Evolutionary conservation across 2,113 vertebrate genomes (phyloP).

Genomic region (Crotalus tigris): DNA sequence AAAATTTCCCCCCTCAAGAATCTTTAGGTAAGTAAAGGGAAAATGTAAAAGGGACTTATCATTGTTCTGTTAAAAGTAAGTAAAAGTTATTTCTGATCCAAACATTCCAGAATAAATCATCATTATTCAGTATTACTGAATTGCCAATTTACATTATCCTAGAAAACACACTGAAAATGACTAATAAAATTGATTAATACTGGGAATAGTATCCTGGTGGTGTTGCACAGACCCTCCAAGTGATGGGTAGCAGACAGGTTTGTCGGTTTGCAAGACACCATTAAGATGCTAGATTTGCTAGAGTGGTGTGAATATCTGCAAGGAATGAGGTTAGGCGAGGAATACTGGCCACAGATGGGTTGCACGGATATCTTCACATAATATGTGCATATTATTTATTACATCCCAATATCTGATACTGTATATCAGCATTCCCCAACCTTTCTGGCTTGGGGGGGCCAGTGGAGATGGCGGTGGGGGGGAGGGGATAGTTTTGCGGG

Average conservation of each 20-base stretch:
- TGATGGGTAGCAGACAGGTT: neutral
- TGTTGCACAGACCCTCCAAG: neutral
- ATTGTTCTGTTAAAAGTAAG: neutral
- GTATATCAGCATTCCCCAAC: neutral
- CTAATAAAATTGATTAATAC: neutral
- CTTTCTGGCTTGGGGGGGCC: neutral
- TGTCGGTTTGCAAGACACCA: neutral
- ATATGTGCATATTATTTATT: neutral
- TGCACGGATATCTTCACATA: neutral
- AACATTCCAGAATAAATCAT: neutral
- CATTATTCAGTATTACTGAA: neutral
- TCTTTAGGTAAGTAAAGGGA: neutral
- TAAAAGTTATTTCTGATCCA: neutral
- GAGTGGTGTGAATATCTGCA: neutral
- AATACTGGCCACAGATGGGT: neutral
- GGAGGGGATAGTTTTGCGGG: accelerated
- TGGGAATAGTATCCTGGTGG: neutral
- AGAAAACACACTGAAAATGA: neutral
- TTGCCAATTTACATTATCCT: neutral
- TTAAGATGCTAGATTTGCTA: neutral
- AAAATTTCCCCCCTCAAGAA: neutral
- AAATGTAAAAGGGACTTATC: neutral
- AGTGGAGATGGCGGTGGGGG: neutral
- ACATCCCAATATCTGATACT: neutral
- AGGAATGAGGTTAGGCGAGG: neutral